Percentiles rank a stretch among this genome's conserved stretches.
phyloP scores from a whole-genome alignment of 2,113 vertebrate species.

The Nipponia nippon region DNA sequence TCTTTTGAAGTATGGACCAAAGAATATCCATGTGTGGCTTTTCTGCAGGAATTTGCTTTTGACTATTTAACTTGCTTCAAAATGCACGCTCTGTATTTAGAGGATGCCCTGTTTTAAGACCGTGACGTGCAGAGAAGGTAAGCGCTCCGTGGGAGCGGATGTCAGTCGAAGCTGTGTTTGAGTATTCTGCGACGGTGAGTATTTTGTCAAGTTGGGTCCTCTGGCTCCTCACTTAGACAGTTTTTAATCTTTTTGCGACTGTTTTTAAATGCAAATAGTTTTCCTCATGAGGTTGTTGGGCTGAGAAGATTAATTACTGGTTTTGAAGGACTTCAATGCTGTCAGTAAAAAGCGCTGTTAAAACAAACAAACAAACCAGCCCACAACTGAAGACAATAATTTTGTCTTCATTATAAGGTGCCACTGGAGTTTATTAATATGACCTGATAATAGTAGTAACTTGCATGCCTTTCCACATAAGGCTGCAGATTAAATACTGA shows the following conservation, averaged over 20 bases:
- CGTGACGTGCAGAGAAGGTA: too few relatives aligned
- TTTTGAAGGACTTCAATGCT: not conserved
- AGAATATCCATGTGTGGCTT: accelerated
- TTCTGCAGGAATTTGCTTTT: not conserved
- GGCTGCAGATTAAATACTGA: not conserved
- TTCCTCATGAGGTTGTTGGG: not conserved
- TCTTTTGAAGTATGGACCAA: not conserved
- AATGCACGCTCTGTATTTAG: accelerated
- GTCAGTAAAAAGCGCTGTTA: not conserved
- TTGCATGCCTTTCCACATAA: not conserved
- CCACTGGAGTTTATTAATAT: not conserved
- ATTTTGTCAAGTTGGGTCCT: not conserved
- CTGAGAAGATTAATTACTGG: not conserved
- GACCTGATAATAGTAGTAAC: not conserved
- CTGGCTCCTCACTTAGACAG: not conserved
- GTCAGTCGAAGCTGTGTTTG: not conserved
- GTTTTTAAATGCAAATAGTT: not conserved
- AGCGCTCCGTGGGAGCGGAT: accelerated
- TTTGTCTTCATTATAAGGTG: not conserved
- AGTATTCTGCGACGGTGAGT: not conserved
- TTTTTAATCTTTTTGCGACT: not conserved
- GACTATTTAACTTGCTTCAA: not conserved
- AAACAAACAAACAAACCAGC: not conserved
- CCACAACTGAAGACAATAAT: not conserved
- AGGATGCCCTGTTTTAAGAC: not conserved